Evolutionary conservation across 2,888 invertebrate genomes (phyloP).

Genomic region (Diplolepis rosae): DNA sequence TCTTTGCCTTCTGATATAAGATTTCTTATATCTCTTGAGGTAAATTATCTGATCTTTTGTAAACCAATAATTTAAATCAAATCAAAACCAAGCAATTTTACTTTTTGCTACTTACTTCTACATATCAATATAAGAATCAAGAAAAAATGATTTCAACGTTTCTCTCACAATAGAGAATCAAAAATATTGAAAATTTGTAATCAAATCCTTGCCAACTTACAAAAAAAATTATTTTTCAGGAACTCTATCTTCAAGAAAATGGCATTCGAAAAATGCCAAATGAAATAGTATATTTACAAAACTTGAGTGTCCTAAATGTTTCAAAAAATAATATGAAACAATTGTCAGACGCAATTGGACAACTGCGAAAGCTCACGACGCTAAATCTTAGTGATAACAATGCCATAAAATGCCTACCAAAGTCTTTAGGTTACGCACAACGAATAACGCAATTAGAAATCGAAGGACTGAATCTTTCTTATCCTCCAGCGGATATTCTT

Average conservation of each 20-base stretch:
- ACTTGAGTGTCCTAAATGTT: conserved; percentile 81
- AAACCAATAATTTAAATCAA: neutral
- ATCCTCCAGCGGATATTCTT: conserved; percentile 80
- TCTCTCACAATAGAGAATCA: neutral
- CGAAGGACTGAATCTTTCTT: conserved; percentile 78
- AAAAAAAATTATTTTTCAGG: conserved; percentile 72
- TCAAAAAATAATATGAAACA: conserved; percentile 81
- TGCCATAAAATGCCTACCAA: conserved; percentile 78
- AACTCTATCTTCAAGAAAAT: conserved; percentile 85
- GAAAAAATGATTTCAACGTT: neutral
- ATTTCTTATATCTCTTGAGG: conserved; percentile 81
- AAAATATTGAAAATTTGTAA: neutral
- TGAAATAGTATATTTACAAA: conserved; percentile 79
- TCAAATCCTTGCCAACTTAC: neutral
- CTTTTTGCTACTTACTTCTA: too few species aligned
- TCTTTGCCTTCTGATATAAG: conserved; percentile 80
- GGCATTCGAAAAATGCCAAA: conserved; percentile 81
- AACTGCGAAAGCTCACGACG: conserved; percentile 78
- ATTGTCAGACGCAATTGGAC: conserved; percentile 80
- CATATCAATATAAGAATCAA: too few species aligned
- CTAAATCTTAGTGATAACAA: conserved; percentile 79
- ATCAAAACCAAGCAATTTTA: neutral
- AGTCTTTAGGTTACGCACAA: conserved; percentile 80
- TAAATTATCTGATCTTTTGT: conserved; percentile 65
- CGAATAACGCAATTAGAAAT: conserved; percentile 79